Evolutionary conservation across 2,113 vertebrate species (phyloP).

Genomic region (Apodemus speciosus): DNA sequence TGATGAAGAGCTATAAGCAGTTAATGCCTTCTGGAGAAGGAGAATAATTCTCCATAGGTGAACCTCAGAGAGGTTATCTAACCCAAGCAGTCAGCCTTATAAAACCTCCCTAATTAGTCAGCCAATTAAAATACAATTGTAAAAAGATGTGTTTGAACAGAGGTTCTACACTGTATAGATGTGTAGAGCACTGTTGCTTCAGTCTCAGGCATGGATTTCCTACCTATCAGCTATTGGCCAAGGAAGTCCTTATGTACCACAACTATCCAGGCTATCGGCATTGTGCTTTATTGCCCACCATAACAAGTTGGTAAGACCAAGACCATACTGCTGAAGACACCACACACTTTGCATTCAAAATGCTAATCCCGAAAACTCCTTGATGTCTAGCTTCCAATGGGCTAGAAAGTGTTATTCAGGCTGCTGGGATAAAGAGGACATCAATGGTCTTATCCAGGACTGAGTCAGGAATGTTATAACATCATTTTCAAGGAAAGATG

Average conservation of each 20-base stretch:
- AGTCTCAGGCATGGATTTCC: neutral
- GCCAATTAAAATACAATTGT: neutral
- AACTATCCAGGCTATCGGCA: neutral
- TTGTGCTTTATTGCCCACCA: neutral
- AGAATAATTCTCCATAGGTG: neutral
- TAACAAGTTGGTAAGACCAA: neutral
- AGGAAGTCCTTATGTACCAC: neutral
- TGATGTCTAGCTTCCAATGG: neutral
- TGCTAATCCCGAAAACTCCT: neutral
- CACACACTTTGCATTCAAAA: no score
- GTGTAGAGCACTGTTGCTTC: neutral
- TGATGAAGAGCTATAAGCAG: neutral
- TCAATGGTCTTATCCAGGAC: neutral
- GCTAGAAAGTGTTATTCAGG: neutral
- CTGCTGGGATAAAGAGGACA: neutral
- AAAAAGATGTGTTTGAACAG: neutral
- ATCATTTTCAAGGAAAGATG: neutral
- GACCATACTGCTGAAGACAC: neutral
- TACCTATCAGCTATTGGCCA: neutral
- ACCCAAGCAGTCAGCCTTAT: neutral
- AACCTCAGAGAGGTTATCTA: neutral
- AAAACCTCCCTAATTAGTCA: neutral
- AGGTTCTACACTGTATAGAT: neutral
- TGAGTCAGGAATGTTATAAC: neutral
- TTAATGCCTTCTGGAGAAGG: neutral